phyloP scores from a whole-genome alignment of 2,888 invertebrate genomes.

The Eupithecia exiguata region DNA sequence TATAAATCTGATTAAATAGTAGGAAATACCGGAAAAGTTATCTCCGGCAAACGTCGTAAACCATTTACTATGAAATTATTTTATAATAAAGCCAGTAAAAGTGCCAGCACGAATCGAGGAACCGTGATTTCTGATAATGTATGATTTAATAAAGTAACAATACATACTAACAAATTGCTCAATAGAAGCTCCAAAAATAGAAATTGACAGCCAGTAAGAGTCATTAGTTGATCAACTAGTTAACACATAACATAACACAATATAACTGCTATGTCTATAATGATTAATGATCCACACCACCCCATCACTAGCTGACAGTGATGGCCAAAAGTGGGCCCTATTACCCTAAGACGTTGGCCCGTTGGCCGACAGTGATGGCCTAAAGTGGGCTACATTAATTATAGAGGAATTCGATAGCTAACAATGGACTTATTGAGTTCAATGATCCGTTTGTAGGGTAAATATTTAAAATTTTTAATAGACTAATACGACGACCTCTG shows the following conservation, averaged over 20 bases:
- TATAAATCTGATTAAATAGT: no score
- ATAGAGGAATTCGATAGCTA: conserved; percentile 55
- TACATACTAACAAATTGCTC: neutral
- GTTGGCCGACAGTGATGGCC: conserved; percentile 38
- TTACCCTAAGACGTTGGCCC: neutral
- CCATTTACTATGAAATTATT: no score
- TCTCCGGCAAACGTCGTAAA: no score
- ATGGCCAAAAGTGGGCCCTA: conserved; percentile 9
- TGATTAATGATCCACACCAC: neutral
- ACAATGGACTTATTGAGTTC: conserved; percentile 32
- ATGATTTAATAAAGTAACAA: no score
- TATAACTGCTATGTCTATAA: neutral
- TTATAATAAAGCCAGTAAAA: no score
- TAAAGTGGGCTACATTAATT: conserved; percentile 58
- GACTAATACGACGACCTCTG: neutral
- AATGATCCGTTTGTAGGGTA: conserved; percentile 20
- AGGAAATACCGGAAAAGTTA: no score
- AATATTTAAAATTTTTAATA: conserved; percentile 23
- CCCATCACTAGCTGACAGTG: conserved; percentile 2
- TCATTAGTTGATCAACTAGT: conserved; percentile 45
- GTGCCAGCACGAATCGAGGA: no score
- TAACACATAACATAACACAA: neutral
- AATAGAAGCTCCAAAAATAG: neutral
- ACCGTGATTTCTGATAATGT: no score
- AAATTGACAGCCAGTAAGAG: conserved; percentile 36